phyloP scores from a whole-genome alignment of 2,888 invertebrate genomes.

The Mesorhabditis spiculigera region DNA sequence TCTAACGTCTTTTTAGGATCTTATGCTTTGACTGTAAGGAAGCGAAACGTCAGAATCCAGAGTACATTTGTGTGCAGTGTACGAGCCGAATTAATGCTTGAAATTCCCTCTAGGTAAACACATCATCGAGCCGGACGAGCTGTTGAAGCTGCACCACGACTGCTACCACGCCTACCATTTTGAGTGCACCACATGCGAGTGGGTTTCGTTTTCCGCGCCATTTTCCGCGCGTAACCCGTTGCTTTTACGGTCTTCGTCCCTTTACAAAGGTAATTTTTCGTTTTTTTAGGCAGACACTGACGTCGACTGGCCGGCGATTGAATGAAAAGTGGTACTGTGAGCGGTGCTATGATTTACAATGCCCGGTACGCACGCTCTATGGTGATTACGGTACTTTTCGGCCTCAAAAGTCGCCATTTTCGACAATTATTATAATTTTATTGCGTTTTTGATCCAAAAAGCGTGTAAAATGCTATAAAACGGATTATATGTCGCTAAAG shows the following conservation, averaged over 20 bases:
- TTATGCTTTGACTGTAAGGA: conserved; percentile 29
- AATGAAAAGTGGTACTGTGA: conserved; percentile 23
- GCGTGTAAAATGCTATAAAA: too few relatives aligned
- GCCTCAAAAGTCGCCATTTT: too few relatives aligned
- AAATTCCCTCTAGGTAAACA: conserved; percentile 24
- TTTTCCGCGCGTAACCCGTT: too few relatives aligned
- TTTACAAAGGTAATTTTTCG: too few relatives aligned
- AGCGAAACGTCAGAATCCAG: conserved; percentile 17
- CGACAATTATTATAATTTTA: too few relatives aligned
- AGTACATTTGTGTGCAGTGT: conserved; percentile 33
- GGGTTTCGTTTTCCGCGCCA: not conserved
- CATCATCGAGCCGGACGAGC: conserved; percentile 20
- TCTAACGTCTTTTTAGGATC: not conserved
- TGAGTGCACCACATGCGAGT: conserved; percentile 31
- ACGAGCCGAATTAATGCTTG: conserved; percentile 8
- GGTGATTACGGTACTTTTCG: too few relatives aligned
- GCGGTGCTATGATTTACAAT: conserved; percentile 29
- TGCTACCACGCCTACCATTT: conserved; percentile 38
- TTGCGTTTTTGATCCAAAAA: too few relatives aligned
- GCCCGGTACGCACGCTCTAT: conserved; percentile 13
- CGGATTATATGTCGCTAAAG: too few relatives aligned
- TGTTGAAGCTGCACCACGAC: conserved; percentile 21
- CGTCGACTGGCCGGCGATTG: conserved; percentile 16
- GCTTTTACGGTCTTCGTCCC: too few relatives aligned
- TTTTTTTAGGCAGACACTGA: conserved; percentile 18